Evolutionary conservation across 2,888 invertebrate species (phyloP), one percentile per base, ranked within the genome.

Genomic region (Xylocampa areola): DNA sequence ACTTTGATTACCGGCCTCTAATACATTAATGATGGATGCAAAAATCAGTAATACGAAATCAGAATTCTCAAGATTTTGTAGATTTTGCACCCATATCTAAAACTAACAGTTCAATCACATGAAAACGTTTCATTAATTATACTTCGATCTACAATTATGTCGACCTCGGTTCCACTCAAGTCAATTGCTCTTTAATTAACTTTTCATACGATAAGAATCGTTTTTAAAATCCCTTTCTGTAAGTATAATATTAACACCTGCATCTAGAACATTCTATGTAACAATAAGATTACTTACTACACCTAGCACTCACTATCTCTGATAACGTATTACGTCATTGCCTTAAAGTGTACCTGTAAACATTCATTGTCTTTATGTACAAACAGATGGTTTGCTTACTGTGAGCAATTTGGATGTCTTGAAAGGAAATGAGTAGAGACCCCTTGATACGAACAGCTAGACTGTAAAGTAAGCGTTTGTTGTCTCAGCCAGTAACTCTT

Each of bases 261-360:
- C 10, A 53, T 39, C 51, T 66, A 37, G 62, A 65, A 58, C 16
- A 1, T 55, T 70, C 49, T 8, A 5, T 41, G 16, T 35, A 37
- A 41, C 37, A 51, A 36, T 30, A 44, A 47, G 14, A 48, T 25
- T n/a, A n/a, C n/a, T n/a, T n/a, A n/a, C n/a, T n/a, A 43, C 35
- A 33, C 36, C 16, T 39, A 43, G 32, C 8, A 39, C 37, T 25
- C 35, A 27, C 39, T 69, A 68, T 65, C 58, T 45, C 55, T 70
- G 67, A 69, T 74, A 75, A 70, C 55, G 47, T 5, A 16, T 79
- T 75, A 77, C 80, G 70, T 74, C 68, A 71, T 3, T 27, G 13
- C 21, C 64, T 70, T 64, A 67, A 73, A 65, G 47, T 39, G 58
- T 63, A 23, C 35, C 59, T 57, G 70, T 66, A 73, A 77, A 76